These are phyloP conservation scores for Grallaria varia DNA, from an alignment of 2,113 vertebrate genomes.

Conservation along the genomic window DNA sequence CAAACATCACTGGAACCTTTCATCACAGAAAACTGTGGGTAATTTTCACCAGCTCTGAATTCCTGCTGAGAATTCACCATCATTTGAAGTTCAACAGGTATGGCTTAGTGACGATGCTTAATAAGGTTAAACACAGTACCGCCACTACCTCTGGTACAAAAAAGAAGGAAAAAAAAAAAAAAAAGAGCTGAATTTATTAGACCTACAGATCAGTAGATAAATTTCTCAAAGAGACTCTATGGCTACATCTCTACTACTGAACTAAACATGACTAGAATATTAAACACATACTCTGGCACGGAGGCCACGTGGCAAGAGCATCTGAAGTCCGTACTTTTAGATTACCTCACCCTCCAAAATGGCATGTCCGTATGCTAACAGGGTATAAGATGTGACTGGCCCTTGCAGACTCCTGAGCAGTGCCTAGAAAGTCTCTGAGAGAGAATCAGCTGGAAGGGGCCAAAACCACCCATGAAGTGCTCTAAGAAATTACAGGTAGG, in stretches of 20 bases:
- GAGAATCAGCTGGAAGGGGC: not conserved
- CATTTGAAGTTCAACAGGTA: not conserved
- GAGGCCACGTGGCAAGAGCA: not conserved
- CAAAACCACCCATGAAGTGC: not conserved
- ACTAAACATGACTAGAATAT: constrained; percentile 17
- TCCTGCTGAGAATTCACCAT: not conserved
- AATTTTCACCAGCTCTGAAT: not conserved
- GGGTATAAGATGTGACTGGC: not conserved
- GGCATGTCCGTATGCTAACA: not conserved
- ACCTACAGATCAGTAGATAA: not conserved
- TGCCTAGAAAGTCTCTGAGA: not conserved
- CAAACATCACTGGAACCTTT: not conserved
- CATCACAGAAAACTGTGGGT: not conserved
- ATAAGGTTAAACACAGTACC: not conserved
- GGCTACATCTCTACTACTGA: not conserved
- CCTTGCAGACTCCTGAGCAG: not conserved
- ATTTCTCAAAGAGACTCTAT: not conserved
- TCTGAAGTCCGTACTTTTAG: not conserved
- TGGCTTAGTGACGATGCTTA: not conserved
- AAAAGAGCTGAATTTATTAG: not conserved
- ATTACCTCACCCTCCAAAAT: not conserved
- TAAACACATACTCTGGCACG: not conserved
- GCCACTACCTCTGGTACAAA: not conserved
- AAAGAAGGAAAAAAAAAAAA: not conserved
- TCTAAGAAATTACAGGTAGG: not conserved